phyloP scores from a whole-genome alignment of 1,140 invertebrate species.

The Papilio polyxenes region DNA sequence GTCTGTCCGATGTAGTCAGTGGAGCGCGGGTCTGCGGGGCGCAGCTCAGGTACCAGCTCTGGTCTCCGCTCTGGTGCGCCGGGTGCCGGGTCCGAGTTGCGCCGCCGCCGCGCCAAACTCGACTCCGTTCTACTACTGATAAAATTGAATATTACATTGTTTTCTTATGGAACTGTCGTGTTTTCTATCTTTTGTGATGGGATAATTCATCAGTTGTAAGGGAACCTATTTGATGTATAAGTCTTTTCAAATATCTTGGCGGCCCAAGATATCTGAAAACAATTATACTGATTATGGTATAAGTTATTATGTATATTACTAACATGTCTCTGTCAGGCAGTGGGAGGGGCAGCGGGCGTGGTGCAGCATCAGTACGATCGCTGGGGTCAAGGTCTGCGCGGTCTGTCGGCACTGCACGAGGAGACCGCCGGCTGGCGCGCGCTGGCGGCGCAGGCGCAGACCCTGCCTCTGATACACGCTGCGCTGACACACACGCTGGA shows the following conservation, averaged over 20 bases:
- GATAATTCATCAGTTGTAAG: no score
- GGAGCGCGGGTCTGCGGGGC: constrained; percentile 56
- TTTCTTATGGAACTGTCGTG: no score
- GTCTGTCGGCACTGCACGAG: constrained; percentile 56
- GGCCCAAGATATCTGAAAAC: no score
- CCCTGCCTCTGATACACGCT: constrained; percentile 55
- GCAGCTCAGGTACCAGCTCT: constrained; percentile 83
- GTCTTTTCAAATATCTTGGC: no score
- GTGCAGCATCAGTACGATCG: constrained; percentile 42
- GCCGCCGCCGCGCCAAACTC: constrained; percentile 82
- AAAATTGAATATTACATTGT: not conserved
- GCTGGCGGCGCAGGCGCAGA: constrained; percentile 73
- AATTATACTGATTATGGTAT: no score
- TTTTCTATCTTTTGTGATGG: no score
- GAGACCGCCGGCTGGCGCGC: constrained; percentile 67
- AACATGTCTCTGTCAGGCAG: constrained; percentile 49
- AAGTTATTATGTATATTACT: constrained; percentile 28
- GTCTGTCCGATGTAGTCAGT: constrained; percentile 76
- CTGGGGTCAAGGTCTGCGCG: constrained; percentile 52
- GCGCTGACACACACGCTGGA: constrained; percentile 49
- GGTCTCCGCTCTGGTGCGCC: constrained; percentile 50
- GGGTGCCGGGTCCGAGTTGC: constrained; percentile 88
- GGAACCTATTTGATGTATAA: no score
- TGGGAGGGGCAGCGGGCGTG: constrained; percentile 36
- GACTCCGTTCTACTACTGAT: not conserved